Conservation (phyloP, 2,797 vertebrate genomes). For the Sylvilagus floridanus region DNA sequence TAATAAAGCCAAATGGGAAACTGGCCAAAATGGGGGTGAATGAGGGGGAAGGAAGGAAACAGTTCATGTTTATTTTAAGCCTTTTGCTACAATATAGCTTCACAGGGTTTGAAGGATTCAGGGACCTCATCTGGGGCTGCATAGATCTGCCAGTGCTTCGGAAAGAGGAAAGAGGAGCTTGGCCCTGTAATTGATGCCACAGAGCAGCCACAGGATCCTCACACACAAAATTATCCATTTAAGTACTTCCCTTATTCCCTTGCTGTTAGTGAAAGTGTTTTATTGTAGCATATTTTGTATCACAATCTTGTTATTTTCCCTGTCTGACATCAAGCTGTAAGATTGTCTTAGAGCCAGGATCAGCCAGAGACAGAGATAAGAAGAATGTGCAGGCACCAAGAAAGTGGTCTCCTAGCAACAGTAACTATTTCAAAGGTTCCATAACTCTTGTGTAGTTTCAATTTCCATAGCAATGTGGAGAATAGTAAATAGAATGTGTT, state of each 20-base stretch:
- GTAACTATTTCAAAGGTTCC: constrained; percentile 84
- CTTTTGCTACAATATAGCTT: constrained; percentile 53
- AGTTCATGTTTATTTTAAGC: constrained; percentile 59
- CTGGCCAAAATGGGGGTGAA: not conserved
- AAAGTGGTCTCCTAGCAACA: constrained; percentile 90
- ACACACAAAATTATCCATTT: constrained; percentile 38
- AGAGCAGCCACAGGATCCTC: not conserved
- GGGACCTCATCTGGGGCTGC: constrained; percentile 36
- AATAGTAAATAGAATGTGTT: constrained; percentile 78
- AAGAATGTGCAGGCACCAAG: constrained; percentile 82
- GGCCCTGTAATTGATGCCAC: not conserved
- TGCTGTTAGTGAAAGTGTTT: constrained; percentile 62
- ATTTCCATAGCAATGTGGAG: constrained; percentile 80
- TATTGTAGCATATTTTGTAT: constrained; percentile 77
- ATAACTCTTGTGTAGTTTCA: constrained; percentile 77
- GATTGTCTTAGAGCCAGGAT: constrained; percentile 77
- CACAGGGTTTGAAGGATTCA: constrained; percentile 34
- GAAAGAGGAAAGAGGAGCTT: not conserved
- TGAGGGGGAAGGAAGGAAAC: too few relatives aligned
- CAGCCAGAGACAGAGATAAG: constrained; percentile 82
- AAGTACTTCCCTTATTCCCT: constrained; percentile 63
- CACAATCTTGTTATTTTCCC: constrained; percentile 45
- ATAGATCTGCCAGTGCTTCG: not conserved
- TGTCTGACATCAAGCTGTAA: constrained; percentile 78
- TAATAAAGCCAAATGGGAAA: not conserved